These are phyloP conservation scores for Zaprionus lachaisei DNA, from an alignment of 1,140 invertebrate genomes.

Conservation along the genomic window DNA sequence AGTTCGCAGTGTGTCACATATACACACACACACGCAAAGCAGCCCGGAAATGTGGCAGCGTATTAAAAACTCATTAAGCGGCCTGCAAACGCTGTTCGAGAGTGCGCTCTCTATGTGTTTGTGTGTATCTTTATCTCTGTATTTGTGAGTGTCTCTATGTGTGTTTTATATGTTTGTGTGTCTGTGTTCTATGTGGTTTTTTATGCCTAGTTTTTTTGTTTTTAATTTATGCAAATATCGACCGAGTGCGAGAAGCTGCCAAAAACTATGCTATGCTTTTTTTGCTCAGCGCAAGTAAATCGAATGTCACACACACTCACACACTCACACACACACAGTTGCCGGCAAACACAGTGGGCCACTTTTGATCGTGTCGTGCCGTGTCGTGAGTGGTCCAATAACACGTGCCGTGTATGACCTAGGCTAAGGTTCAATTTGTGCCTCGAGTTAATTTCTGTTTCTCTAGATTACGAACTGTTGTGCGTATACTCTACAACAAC, in stretches of 20 bases:
- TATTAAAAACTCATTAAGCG: slow-evolving; percentile 82
- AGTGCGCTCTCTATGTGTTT: not conserved
- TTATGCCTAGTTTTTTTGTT: slow-evolving; percentile 34
- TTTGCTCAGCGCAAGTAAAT: slow-evolving; percentile 66
- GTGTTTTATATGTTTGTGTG: slow-evolving; percentile 2
- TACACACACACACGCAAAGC: slow-evolving; percentile 33
- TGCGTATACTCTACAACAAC: slow-evolving; percentile 31
- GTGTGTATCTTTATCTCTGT: not conserved
- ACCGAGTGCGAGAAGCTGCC: slow-evolving; percentile 55
- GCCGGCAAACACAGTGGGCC: slow-evolving; percentile 33
- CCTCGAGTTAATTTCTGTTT: too few relatives aligned
- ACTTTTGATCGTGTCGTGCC: slow-evolving; percentile 61
- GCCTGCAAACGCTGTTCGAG: not conserved
- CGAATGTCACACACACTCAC: slow-evolving; percentile 40
- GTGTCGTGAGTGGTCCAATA: not conserved
- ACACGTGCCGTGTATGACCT: not conserved
- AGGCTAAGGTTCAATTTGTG: slow-evolving; percentile 5
- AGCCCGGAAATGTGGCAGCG: slow-evolving; percentile 58
- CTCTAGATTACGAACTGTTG: slow-evolving; percentile 44
- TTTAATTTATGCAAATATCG: slow-evolving; percentile 81
- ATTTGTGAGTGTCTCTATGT: not conserved
- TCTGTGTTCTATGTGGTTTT: slow-evolving; percentile 34
- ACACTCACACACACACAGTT: slow-evolving; percentile 24
- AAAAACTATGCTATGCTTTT: slow-evolving; percentile 66
- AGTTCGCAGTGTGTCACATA: slow-evolving; percentile 31